Percentiles rank a stretch among this genome's conserved stretches.
These are phyloP conservation scores for Solenodon paradoxus DNA, from an alignment of 2,113 vertebrate species.

Conservation along the genomic window DNA sequence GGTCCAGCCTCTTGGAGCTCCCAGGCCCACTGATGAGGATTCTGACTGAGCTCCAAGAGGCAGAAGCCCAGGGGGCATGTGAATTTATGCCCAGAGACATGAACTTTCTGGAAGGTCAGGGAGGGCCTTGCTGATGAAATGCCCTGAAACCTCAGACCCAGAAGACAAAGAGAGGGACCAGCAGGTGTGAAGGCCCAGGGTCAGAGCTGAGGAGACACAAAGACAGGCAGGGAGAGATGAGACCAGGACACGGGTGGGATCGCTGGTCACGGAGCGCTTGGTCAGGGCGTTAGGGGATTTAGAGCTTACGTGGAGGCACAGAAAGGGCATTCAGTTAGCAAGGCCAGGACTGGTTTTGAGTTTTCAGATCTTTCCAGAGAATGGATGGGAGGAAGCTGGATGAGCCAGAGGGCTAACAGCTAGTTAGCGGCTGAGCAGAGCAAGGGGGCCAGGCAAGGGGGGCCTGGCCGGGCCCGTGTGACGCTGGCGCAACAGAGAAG, in stretches of 20 bases:
- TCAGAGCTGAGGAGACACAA: background rate
- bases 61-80: background rate
- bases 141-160: background rate
- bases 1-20: background rate
- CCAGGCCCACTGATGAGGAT: background rate
- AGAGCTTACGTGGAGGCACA: background rate
- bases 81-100: background rate
- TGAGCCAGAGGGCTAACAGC: background rate
- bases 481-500: background rate
- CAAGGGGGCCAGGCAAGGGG: background rate
- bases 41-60: background rate
- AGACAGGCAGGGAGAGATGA: background rate
- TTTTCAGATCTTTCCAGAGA: constrained; percentile 9
- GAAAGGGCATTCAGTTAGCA: background rate
- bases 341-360: background rate
- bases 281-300: background rate
- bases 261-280: background rate
- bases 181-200: background rate
- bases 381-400: background rate
- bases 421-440: background rate
- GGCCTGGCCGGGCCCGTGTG: background rate
- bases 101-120: background rate
- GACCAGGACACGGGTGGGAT: background rate
- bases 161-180: background rate
- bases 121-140: background rate